phyloP scores from a whole-genome alignment of 2,888 invertebrate species.

The Tenodera sinensis region DNA sequence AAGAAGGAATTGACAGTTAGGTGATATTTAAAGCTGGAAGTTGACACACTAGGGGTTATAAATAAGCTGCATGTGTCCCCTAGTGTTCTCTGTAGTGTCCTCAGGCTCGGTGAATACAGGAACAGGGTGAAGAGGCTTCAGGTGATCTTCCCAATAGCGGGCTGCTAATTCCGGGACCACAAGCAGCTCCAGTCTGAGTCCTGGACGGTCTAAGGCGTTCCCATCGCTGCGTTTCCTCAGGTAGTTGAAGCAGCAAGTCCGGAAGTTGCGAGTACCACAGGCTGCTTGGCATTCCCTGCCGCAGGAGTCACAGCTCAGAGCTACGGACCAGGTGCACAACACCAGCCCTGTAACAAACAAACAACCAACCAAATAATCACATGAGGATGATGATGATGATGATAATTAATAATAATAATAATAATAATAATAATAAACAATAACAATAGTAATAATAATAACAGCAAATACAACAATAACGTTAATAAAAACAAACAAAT shows the following conservation, averaged over 20 bases:
- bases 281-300: conserved; percentile 63
- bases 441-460: no score
- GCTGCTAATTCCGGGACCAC: conserved; percentile 21
- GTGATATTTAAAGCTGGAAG: background rate
- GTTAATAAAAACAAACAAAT: no score
- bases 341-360: conserved; percentile 23
- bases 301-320: conserved; percentile 63
- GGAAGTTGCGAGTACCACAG: conserved; percentile 66
- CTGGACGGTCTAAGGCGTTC: conserved; percentile 8
- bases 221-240: conserved; percentile 48
- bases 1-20: background rate
- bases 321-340: conserved; percentile 41
- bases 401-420: no score
- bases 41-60: background rate
- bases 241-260: conserved; percentile 71
- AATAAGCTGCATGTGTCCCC: conserved; percentile 14
- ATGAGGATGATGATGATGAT: no score
- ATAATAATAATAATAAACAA: no score
- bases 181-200: conserved; percentile 23
- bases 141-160: background rate
- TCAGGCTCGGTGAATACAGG: background rate
- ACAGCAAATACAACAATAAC: no score
- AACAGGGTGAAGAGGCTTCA: background rate
- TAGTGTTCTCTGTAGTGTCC: background rate
- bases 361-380: background rate